Conservation (phyloP, 2,888 invertebrate genomes). For the Andrena camellia region DNA sequence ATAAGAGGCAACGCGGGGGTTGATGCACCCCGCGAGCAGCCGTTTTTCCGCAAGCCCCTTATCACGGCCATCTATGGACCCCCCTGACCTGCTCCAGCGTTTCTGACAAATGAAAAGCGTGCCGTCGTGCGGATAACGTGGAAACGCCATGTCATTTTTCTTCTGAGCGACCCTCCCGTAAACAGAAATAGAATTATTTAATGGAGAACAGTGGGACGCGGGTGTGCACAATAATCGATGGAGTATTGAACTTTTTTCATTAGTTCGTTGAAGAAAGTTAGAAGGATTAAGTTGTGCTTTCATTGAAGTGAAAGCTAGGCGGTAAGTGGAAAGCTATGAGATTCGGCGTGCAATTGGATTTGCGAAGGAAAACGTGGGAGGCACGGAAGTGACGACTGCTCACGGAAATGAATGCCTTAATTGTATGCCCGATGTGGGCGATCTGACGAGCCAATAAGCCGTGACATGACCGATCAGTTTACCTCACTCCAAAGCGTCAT, state of each 20-base stretch:
- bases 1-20: conserved; percentile 72
- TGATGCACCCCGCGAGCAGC: conserved; percentile 60
- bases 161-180: background rate
- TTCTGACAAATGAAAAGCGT: conserved; percentile 57
- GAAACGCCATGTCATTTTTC: background rate
- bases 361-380: conserved; percentile 70
- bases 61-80: conserved; percentile 56
- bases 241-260: background rate
- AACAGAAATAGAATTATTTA: background rate
- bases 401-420: conserved; percentile 76
- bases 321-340: background rate
- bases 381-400: conserved; percentile 45
- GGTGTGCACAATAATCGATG: background rate
- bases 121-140: conserved; percentile 8
- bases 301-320: background rate
- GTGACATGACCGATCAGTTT: conserved; percentile 83
- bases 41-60: conserved; percentile 69
- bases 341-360: background rate
- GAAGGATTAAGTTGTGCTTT: background rate
- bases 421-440: conserved; percentile 80
- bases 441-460: conserved; percentile 82
- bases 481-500: conserved; percentile 69
- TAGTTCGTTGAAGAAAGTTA: background rate
- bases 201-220: background rate
- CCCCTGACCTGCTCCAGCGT: conserved; percentile 41